Conservation (phyloP, 2,797 vertebrate genomes). For the Varecia variegata region DNA sequence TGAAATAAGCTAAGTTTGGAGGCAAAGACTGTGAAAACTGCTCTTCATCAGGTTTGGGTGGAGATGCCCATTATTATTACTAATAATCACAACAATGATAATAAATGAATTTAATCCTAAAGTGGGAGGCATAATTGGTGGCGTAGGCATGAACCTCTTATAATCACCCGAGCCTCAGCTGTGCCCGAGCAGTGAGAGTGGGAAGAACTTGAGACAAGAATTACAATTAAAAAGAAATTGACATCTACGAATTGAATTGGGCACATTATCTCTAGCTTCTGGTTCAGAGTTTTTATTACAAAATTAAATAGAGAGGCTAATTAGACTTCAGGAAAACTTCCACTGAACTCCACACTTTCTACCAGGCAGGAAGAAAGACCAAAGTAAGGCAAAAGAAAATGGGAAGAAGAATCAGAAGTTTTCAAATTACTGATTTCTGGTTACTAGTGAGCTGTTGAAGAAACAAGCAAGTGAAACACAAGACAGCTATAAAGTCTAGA, state of each 20-base stretch:
- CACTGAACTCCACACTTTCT: slow-evolving; percentile 21
- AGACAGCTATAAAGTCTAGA: background rate
- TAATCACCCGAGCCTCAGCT: slow-evolving; percentile 51
- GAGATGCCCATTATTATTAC: slow-evolving; percentile 33
- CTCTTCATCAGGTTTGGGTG: slow-evolving; percentile 39
- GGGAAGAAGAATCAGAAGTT: background rate
- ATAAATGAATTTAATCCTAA: slow-evolving; percentile 67
- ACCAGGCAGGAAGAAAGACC: background rate
- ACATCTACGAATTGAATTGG: slow-evolving; percentile 64
- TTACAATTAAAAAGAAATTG: slow-evolving; percentile 65
- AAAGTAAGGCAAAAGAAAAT: background rate
- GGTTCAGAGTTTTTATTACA: slow-evolving; percentile 63
- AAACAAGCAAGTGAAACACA: background rate
- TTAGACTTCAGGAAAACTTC: slow-evolving; percentile 55
- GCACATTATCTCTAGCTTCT: slow-evolving; percentile 64
- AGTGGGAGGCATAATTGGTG: slow-evolving; percentile 48
- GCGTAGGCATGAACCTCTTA: slow-evolving; percentile 22
- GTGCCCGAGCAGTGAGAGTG: slow-evolving; percentile 11
- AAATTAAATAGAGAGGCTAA: slow-evolving; percentile 70
- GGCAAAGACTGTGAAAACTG: slow-evolving; percentile 52
- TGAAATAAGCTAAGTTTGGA: slow-evolving; percentile 13
- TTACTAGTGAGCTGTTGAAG: background rate
- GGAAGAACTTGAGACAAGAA: slow-evolving; percentile 53
- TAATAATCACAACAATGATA: slow-evolving; percentile 58
- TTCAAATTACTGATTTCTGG: background rate